These are phyloP conservation scores for Micrasema longulum DNA, from an alignment of 1,140 invertebrate genomes.

Conservation along the genomic window DNA sequence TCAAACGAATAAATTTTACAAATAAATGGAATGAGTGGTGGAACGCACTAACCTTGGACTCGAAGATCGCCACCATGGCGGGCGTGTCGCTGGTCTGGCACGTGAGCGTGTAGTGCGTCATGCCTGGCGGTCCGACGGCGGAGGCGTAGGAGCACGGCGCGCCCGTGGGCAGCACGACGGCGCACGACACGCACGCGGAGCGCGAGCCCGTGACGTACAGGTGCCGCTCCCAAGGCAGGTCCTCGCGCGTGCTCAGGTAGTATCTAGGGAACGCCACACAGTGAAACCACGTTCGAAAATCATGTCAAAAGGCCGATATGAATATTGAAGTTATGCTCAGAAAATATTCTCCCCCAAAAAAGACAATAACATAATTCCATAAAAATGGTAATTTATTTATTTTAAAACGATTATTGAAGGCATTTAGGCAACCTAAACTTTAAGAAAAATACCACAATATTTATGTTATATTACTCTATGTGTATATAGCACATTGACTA, in stretches of 20 bases:
- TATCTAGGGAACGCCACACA: slow-evolving; percentile 63
- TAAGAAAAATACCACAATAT: no score
- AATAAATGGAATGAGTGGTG: no score
- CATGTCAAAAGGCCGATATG: no score
- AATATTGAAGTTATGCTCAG: no score
- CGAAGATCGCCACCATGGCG: slow-evolving; percentile 63
- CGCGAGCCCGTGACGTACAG: slow-evolving; percentile 64
- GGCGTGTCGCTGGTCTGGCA: slow-evolving; percentile 62
- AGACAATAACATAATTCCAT: no score
- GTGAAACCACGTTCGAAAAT: slow-evolving; percentile 39
- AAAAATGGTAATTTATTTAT: no score
- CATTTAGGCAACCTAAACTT: no score
- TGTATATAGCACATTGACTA: no score
- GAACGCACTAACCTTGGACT: slow-evolving; percentile 60
- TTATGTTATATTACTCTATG: no score
- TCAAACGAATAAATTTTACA: no score
- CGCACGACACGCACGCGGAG: slow-evolving; percentile 65
- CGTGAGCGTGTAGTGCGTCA: slow-evolving; percentile 62
- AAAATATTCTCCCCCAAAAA: no score
- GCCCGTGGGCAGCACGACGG: slow-evolving; percentile 60
- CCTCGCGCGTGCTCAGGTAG: slow-evolving; percentile 65
- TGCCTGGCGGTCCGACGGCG: slow-evolving; percentile 73
- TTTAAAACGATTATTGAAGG: no score
- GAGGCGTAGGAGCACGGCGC: slow-evolving; percentile 63
- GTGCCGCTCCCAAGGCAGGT: slow-evolving; percentile 64